Conservation (phyloP, 2,888 invertebrate genomes). For the Troilus luridus region DNA sequence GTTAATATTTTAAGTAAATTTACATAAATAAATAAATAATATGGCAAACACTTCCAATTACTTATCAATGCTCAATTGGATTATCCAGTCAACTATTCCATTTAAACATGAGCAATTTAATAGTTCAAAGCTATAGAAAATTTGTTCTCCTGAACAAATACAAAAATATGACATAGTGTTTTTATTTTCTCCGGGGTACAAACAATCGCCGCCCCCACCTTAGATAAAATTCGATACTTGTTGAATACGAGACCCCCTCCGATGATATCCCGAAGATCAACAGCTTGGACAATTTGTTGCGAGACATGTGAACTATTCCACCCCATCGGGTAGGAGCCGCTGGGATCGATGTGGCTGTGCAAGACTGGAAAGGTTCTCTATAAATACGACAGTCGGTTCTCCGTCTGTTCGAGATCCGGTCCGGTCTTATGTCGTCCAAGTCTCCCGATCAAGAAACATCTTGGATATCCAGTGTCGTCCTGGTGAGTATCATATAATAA, state of each 20-base stretch:
- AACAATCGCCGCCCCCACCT: background rate
- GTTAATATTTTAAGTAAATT: too few species aligned
- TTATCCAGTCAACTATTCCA: too few species aligned
- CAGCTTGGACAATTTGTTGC: background rate
- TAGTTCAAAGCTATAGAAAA: too few species aligned
- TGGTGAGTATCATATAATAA: background rate
- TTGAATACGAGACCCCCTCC: background rate
- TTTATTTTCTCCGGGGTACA: too few species aligned
- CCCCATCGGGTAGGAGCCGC: background rate
- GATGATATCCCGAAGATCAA: background rate
- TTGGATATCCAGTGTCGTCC: slow-evolving; percentile 39
- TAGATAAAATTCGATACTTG: background rate
- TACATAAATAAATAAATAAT: too few species aligned
- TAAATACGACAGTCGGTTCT: slow-evolving; percentile 25
- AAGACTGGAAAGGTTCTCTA: slow-evolving; percentile 26
- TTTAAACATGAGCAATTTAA: too few species aligned
- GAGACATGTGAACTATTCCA: background rate
- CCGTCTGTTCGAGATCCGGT: background rate
- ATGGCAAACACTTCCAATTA: too few species aligned
- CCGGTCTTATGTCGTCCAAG: background rate
- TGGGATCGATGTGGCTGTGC: slow-evolving; percentile 37
- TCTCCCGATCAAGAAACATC: background rate
- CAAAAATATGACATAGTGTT: too few species aligned
- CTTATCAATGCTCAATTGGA: too few species aligned
- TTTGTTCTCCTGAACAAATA: too few species aligned